phyloP scores from a whole-genome alignment of 1,140 invertebrate genomes.

The Polyergus mexicanus region DNA sequence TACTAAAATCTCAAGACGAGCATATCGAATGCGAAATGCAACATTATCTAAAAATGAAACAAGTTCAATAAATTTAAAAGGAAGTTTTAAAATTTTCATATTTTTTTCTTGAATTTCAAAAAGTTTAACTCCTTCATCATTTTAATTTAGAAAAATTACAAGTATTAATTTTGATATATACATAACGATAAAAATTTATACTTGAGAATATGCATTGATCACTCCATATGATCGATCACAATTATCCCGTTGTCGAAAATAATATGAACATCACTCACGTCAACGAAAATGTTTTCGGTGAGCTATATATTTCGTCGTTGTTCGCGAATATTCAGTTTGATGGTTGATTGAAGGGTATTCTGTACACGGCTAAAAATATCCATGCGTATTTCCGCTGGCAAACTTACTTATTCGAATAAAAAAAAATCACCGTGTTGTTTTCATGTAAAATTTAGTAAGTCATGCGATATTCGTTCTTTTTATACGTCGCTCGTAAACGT shows the following conservation, averaged over 20 bases:
- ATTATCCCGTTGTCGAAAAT: slow-evolving; percentile 43
- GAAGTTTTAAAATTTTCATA: too few relatives aligned
- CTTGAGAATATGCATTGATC: background rate
- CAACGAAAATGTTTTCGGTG: slow-evolving; percentile 33
- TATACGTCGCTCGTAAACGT: slow-evolving; percentile 2
- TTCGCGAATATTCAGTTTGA: slow-evolving; percentile 41
- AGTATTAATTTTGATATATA: background rate
- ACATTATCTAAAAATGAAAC: background rate
- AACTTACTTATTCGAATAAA: slow-evolving; percentile 27
- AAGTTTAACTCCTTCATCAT: background rate
- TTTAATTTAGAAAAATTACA: background rate
- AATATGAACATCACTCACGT: slow-evolving; percentile 36
- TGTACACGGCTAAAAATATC: slow-evolving; percentile 49
- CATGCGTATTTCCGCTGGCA: background rate
- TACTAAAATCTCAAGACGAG: background rate
- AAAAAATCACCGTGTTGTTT: slow-evolving; percentile 43
- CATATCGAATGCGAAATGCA: background rate
- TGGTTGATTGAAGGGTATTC: slow-evolving; percentile 52
- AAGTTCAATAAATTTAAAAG: background rate
- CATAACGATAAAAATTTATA: slow-evolving; percentile 5
- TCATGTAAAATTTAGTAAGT: slow-evolving; percentile 33
- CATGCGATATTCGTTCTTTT: slow-evolving; percentile 21
- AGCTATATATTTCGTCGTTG: slow-evolving; percentile 28
- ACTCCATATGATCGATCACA: slow-evolving; percentile 12
- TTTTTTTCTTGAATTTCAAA: background rate